Conservation (phyloP, 2,113 vertebrate species). For the Dasypus novemcinctus region DNA sequence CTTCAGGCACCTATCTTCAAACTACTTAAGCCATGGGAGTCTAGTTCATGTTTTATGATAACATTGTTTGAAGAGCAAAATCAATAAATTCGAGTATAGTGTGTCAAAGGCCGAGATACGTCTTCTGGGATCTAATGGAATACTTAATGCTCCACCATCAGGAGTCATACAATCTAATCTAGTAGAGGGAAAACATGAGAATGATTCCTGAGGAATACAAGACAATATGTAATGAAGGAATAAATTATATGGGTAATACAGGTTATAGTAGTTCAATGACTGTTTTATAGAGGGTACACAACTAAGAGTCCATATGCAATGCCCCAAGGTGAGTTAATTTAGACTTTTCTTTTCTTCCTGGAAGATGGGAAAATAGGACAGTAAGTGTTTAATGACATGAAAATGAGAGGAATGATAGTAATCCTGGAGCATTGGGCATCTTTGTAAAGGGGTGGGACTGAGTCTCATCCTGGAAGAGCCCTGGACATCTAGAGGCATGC, state of each 20-base stretch:
- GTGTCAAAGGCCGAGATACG: background rate
- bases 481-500: background rate
- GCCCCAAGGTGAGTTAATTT: background rate
- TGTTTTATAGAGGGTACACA: background rate
- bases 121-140: background rate
- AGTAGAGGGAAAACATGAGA: background rate
- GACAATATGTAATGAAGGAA: background rate
- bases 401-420: background rate
- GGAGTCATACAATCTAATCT: background rate
- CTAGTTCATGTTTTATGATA: background rate
- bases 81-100: background rate
- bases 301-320: background rate
- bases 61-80: background rate
- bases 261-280: background rate
- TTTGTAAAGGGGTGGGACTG: background rate
- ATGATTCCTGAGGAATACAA: background rate
- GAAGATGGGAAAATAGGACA: background rate
- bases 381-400: background rate
- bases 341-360: background rate
- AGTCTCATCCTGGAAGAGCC: background rate
- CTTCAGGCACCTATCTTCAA: background rate
- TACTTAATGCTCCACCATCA: background rate
- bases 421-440: background rate
- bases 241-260: background rate
- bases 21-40: background rate